Evolutionary conservation across 37 sponge, comb jelly and placozoan species (phyloP).

Genomic region (Eunapius fragilis): DNA sequence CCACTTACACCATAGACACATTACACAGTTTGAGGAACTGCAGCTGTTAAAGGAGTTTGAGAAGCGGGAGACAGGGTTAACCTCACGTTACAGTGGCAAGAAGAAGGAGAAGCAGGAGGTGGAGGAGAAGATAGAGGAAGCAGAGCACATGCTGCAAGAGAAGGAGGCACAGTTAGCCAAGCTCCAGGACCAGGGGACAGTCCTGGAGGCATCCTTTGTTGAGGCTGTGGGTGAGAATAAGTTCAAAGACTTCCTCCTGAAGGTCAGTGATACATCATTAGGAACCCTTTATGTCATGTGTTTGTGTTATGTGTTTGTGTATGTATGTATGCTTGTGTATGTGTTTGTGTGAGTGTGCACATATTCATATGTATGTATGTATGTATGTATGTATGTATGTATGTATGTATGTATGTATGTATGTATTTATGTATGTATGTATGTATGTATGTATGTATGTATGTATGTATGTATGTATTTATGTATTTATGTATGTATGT

Average conservation of each 20-base stretch:
- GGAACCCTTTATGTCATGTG: too few relatives aligned
- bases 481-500: too few relatives aligned
- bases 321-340: too few relatives aligned
- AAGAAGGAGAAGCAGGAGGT: constrained; percentile 79
- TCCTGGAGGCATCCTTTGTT: constrained; percentile 61
- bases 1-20: constrained; percentile 62
- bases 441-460: too few relatives aligned
- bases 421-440: too few relatives aligned
- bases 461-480: too few relatives aligned
- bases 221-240: constrained; percentile 92
- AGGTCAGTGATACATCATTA: constrained; percentile 32
- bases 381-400: too few relatives aligned
- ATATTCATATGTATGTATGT: too few relatives aligned
- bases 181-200: constrained; percentile 83
- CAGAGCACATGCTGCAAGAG: constrained; percentile 37
- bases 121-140: constrained; percentile 82
- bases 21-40: constrained; percentile 93
- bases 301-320: too few relatives aligned
- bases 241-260: constrained; percentile 92
- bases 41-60: constrained; percentile 97
- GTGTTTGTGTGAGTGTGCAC: too few relatives aligned
- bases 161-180: constrained; percentile 58
- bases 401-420: too few relatives aligned
- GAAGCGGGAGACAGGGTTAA: constrained; percentile 87
- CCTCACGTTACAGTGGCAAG: constrained; percentile 71